Evolutionary conservation across 1,140 invertebrate genomes (phyloP).

Genomic region (Scaptomyza hsui): DNA sequence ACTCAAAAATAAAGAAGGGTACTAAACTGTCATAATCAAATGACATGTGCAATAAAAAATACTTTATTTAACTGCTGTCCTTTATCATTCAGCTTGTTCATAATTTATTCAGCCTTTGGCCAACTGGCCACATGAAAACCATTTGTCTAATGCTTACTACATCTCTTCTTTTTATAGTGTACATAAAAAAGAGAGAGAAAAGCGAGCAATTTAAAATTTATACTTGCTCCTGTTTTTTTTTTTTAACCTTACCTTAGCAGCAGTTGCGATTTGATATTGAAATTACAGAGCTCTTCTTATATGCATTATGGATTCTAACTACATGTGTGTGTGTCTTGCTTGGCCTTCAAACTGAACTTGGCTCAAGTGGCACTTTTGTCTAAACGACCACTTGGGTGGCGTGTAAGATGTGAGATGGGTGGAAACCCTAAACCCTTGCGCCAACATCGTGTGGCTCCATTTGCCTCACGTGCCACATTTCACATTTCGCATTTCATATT

Average conservation of each 20-base stretch:
- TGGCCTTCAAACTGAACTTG: conserved; percentile 20
- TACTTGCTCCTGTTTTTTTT: conserved; percentile 13
- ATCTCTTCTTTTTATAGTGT: neutral
- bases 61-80: conserved; percentile 2
- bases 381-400: conserved; percentile 39
- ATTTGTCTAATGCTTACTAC: conserved; percentile 8
- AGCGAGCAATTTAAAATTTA: conserved; percentile 22
- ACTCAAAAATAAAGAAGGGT: too few species aligned
- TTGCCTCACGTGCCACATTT: conserved; percentile 37
- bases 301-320: neutral
- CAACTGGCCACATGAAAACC: conserved; percentile 22
- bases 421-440: conserved; percentile 12
- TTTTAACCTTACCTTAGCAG: conserved; percentile 18
- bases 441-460: conserved; percentile 17
- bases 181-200: neutral
- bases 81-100: neutral
- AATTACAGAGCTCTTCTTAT: conserved; percentile 6
- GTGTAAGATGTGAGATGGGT: neutral
- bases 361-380: conserved; percentile 29
- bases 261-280: conserved; percentile 34
- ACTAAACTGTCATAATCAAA: neutral
- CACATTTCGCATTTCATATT: conserved; percentile 35
- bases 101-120: conserved; percentile 14
- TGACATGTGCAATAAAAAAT: conserved; percentile 6
- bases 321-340: conserved; percentile 17